Evolutionary conservation across 2,113 vertebrate species (phyloP), one percentile per base, ranked within the genome.

Genomic region (rat (Rattus norvegicus)): DNA sequence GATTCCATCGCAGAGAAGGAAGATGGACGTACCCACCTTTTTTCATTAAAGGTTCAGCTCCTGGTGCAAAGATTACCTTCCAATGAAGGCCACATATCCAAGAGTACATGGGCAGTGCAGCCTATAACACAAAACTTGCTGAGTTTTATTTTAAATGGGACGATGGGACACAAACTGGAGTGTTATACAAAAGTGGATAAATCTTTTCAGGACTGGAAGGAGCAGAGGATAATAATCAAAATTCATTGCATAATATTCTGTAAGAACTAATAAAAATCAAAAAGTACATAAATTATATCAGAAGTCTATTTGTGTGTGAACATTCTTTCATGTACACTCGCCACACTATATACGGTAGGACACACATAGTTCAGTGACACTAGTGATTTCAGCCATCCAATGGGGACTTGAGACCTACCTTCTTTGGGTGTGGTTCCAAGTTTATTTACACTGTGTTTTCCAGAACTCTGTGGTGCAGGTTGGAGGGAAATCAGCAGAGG

Each of bases 21-120:
- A 54, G 7, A 4, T 22, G 52, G 33, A 1, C 1, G 7, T 56
- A n/a, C 20, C 1, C 10, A n/a, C 79, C 10, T 0, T 1, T 13
- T 39, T 83, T 83, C 20, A 61, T 84, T 84, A 28, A 84, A 61
- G 13, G 7, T 61, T 22, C 0, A 83, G 54, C 36, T 20, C 56
- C 24, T 39, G 56, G 6, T 43, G 0, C 7, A 39, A 39, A 83
- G 54, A 61, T 1, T n/a, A 61, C 0, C 12, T 19, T 14, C 80
- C n/a, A 39, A 0, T 83, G 22, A 84, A 43, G 56, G 24, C 20
- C 33, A n/a, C 52, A 56, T 12, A n/a, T 13, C 33, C 10, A n/a
- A 56, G 52, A 56, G 20, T 81, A 59, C 14, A n/a, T 81, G 36
- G 2, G 2, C 20, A 59, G 5, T n/a, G 36, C 19, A 14, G 39